phyloP scores from a whole-genome alignment of 2,113 vertebrate genomes.

The Silurus glanis region DNA sequence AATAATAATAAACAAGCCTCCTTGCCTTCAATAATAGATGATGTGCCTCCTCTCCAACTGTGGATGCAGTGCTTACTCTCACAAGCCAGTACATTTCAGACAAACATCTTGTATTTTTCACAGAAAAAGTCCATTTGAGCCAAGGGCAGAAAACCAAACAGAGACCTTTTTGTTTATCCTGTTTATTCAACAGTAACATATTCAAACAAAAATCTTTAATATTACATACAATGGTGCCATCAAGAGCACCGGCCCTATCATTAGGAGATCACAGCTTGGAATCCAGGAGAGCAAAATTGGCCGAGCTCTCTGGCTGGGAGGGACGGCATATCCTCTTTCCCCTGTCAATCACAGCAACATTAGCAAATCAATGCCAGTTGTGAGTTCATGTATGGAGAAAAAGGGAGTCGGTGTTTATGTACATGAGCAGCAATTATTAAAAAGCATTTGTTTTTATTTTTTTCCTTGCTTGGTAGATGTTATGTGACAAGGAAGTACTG shows the following conservation, averaged over 20 bases:
- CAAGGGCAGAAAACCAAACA: not conserved
- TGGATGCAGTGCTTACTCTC: not conserved
- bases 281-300: not conserved
- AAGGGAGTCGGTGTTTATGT: not conserved
- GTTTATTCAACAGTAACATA: not conserved
- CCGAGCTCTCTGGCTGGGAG: not conserved
- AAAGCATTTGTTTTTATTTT: too few relatives aligned
- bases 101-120: not conserved
- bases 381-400: not conserved
- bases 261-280: not conserved
- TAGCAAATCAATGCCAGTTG: not conserved
- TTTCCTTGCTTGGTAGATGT: too few relatives aligned
- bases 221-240: not conserved
- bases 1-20: not conserved
- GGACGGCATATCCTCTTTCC: too few relatives aligned
- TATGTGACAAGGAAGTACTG: too few relatives aligned
- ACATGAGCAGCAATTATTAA: too few relatives aligned
- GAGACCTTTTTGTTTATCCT: not conserved
- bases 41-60: not conserved
- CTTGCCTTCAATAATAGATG: not conserved
- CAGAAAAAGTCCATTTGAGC: not conserved
- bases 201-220: not conserved
- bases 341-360: not conserved
- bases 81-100: not conserved
- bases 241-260: not conserved